Evolutionary conservation across 2,113 vertebrate species (phyloP).

Genomic region (Apaloderma vittatum): DNA sequence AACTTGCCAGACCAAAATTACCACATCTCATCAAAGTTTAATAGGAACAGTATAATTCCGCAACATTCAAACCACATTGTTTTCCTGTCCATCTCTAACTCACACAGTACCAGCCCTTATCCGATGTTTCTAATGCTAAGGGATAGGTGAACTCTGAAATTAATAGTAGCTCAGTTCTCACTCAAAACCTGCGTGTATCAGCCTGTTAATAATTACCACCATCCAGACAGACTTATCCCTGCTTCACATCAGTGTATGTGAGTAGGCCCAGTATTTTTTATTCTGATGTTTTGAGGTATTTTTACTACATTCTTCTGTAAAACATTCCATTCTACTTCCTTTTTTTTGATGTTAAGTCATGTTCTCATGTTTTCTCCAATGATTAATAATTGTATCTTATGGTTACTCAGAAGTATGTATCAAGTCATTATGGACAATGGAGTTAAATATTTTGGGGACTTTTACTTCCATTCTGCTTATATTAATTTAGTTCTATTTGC

Average conservation of each 20-base stretch:
- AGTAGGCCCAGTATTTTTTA: background rate
- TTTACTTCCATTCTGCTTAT: background rate
- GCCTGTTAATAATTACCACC: background rate
- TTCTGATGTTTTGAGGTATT: constrained; percentile 10
- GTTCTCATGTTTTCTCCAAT: background rate
- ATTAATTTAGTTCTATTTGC: background rate
- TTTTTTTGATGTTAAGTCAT: constrained; percentile 16
- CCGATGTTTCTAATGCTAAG: background rate
- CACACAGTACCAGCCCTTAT: background rate
- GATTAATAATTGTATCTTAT: background rate
- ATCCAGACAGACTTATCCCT: background rate
- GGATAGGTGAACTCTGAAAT: background rate
- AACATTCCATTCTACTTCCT: constrained; percentile 46
- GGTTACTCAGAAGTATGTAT: background rate
- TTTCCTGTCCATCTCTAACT: background rate
- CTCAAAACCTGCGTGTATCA: background rate
- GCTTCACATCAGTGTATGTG: background rate
- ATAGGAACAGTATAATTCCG: background rate
- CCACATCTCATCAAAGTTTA: background rate
- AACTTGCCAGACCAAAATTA: background rate
- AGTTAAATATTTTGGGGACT: background rate
- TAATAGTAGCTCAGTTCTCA: background rate
- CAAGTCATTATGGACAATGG: background rate
- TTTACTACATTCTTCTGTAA: background rate
- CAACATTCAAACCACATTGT: background rate